phyloP scores from a whole-genome alignment of 2,888 invertebrate genomes.

The Pemphredon lugubris region DNA sequence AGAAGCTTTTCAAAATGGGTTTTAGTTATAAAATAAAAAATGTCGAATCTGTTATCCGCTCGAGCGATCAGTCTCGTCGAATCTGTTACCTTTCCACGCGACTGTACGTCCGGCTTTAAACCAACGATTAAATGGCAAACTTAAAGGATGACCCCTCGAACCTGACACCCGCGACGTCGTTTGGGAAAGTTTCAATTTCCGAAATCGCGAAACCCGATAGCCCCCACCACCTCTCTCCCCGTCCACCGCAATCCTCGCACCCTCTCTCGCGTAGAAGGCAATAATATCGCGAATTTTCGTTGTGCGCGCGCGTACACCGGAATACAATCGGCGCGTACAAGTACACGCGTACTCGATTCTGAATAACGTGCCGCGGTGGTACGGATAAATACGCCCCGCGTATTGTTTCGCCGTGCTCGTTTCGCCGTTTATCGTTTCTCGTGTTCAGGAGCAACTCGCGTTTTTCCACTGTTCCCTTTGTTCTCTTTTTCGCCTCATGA shows the following conservation, averaged over 20 bases:
- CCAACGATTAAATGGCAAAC: not conserved
- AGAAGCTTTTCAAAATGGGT: too few species aligned
- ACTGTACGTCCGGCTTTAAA: not conserved
- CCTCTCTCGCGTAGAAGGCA: slow-evolving; percentile 10
- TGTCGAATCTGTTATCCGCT: too few species aligned
- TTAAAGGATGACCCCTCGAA: slow-evolving; percentile 20
- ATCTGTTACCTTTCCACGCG: not conserved
- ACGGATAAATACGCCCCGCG: slow-evolving; percentile 36
- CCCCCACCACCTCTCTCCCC: too few species aligned
- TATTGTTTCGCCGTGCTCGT: slow-evolving; percentile 36
- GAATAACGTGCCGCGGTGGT: slow-evolving; percentile 40
- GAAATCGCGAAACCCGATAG: slow-evolving; percentile 28
- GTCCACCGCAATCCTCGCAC: too few species aligned
- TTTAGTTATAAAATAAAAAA: too few species aligned
- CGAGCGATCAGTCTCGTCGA: too few species aligned
- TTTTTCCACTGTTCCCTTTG: slow-evolving; percentile 30
- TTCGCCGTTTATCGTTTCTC: slow-evolving; percentile 37
- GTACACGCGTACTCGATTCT: slow-evolving; percentile 24
- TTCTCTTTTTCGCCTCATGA: slow-evolving; percentile 20
- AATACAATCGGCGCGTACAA: slow-evolving; percentile 50
- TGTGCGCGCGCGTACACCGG: slow-evolving; percentile 38
- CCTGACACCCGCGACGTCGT: slow-evolving; percentile 1
- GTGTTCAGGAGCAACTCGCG: slow-evolving; percentile 25
- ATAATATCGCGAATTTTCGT: slow-evolving; percentile 46
- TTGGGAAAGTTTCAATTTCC: slow-evolving; percentile 52